These are phyloP conservation scores for Eurytoma adleriae DNA, from an alignment of 2,888 invertebrate species.

Conservation along the genomic window DNA sequence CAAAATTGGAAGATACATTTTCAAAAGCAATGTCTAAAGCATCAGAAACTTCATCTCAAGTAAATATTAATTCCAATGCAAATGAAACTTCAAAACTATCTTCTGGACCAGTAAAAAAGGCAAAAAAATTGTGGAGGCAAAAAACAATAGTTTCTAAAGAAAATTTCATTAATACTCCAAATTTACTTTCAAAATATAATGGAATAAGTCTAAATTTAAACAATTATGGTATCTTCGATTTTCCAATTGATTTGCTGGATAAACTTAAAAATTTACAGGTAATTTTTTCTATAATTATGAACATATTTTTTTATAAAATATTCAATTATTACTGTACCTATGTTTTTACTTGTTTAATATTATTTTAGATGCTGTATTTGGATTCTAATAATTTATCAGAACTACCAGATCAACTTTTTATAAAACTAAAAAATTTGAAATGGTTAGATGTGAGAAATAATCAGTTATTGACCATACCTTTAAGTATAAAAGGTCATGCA, in stretches of 20 bases:
- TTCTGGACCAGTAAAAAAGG: conserved; percentile 3
- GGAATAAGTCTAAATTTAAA: conserved; percentile 52
- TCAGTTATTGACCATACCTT: conserved; percentile 78
- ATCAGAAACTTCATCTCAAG: background rate
- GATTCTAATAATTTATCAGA: conserved; percentile 78
- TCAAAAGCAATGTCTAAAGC: conserved; percentile 23
- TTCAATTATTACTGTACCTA: background rate
- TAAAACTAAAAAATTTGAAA: conserved; percentile 78
- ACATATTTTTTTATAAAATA: background rate
- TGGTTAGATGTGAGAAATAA: conserved; percentile 84
- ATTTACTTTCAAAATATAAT: conserved; percentile 37
- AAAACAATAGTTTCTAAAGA: conserved; percentile 30
- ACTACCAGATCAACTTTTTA: conserved; percentile 81
- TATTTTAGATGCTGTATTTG: conserved; percentile 77
- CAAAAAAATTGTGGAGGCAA: conserved; percentile 38
- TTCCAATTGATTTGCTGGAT: conserved; percentile 49
- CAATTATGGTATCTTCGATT: conserved; percentile 38
- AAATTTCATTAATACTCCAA: conserved; percentile 6
- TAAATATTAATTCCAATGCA: background rate
- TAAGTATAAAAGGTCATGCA: conserved; percentile 79
- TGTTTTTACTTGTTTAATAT: background rate
- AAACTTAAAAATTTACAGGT: conserved; percentile 49
- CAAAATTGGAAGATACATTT: conserved; percentile 32
- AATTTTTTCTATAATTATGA: background rate
- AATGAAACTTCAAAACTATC: conserved; percentile 12